Evolutionary conservation across 2,797 vertebrate genomes (phyloP).

Genomic region (Petrocephalus schoutedeni): DNA sequence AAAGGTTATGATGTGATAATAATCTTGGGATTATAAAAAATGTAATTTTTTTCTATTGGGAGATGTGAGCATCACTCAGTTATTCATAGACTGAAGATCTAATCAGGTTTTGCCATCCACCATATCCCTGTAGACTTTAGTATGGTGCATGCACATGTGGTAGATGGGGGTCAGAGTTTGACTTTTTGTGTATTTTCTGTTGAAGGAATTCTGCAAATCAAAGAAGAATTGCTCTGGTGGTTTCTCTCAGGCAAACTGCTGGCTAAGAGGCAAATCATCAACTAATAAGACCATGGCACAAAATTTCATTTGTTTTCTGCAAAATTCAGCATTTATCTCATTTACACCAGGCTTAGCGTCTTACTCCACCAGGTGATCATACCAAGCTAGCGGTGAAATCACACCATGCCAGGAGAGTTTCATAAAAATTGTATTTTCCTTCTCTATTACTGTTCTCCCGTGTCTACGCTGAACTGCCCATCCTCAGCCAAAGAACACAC

Average conservation of each 20-base stretch:
- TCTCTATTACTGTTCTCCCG: not conserved
- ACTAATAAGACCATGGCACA: not conserved
- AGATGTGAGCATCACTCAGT: not conserved
- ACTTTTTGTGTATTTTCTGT: not conserved
- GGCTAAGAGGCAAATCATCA: not conserved
- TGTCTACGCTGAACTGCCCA: not conserved
- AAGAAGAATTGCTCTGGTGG: not conserved
- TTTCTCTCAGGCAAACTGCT: not conserved
- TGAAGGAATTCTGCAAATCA: not conserved
- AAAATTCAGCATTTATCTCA: not conserved
- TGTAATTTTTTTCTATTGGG: not conserved
- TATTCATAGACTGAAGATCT: slow-evolving; percentile 1
- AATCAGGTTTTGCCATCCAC: not conserved
- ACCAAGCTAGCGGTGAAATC: not conserved
- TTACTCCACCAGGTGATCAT: not conserved
- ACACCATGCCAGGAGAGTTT: not conserved
- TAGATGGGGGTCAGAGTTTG: not conserved
- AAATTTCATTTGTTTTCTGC: not conserved
- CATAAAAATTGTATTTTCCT: not conserved
- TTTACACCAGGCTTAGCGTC: not conserved
- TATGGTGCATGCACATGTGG: not conserved
- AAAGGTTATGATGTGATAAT: not conserved
- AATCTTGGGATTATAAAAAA: not conserved
- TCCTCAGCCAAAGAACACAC: not conserved
- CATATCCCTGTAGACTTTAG: not conserved